Percentiles rank a stretch among this genome's conserved stretches.
phyloP scores from a whole-genome alignment of 2,113 vertebrate genomes.

The Aplodontia rufa region DNA sequence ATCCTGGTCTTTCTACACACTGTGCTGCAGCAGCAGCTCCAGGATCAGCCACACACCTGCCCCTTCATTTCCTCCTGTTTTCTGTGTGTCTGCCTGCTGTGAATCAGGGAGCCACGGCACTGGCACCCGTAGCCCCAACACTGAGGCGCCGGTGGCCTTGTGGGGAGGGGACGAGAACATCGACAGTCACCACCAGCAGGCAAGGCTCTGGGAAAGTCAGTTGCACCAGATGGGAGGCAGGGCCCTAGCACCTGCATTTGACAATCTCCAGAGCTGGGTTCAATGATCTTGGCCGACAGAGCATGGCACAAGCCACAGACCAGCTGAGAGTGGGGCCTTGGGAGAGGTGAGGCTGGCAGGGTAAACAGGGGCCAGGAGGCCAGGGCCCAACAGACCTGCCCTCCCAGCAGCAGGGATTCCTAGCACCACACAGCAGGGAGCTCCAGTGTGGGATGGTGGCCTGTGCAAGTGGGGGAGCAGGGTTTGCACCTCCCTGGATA shows the following conservation, averaged over 20 bases:
- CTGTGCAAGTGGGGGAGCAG: fast-evolving
- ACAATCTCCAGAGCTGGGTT: fast-evolving
- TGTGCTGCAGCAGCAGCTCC: fast-evolving
- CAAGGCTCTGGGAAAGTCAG: not conserved
- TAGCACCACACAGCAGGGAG: not conserved
- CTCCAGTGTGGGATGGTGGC: fast-evolving
- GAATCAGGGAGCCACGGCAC: fast-evolving
- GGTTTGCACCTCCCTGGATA: fast-evolving
- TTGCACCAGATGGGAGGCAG: not conserved
- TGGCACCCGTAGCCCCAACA: not conserved
- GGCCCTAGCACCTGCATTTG: not conserved
- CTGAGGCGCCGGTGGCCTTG: fast-evolving
- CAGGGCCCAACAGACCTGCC: not conserved
- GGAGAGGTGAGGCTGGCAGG: not conserved
- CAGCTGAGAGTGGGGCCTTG: not conserved
- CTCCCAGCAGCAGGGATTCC: not conserved
- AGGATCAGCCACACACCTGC: fast-evolving
- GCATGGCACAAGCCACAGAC: not conserved
- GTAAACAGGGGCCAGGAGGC: not conserved
- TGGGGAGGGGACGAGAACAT: not conserved
- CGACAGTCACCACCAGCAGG: fast-evolving
- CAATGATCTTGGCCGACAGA: not conserved
- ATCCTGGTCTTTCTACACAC: fast-evolving
- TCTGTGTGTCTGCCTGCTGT: not conserved
- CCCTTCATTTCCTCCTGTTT: not conserved